phyloP scores from a whole-genome alignment of 2,797 vertebrate genomes.

The Falco novaeseelandiae region DNA sequence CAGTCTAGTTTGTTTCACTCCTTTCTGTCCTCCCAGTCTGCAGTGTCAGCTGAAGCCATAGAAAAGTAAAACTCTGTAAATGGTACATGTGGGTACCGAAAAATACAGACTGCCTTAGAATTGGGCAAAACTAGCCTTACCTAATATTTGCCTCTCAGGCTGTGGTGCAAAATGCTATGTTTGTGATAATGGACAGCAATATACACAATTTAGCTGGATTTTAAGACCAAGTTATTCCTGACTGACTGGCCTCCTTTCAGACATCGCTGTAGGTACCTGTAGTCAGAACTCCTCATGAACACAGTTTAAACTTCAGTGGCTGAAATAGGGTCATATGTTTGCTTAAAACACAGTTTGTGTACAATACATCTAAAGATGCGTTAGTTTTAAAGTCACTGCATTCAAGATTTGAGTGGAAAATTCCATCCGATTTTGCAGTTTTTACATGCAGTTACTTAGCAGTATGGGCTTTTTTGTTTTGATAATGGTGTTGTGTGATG shows the following conservation, averaged over 20 bases:
- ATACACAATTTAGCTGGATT: not conserved
- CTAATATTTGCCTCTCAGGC: not conserved
- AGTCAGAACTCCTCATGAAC: not conserved
- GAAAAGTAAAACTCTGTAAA: not conserved
- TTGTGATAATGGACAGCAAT: not conserved
- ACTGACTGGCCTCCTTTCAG: not conserved
- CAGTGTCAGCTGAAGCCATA: not conserved
- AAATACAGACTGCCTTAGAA: not conserved
- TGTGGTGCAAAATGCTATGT: not conserved
- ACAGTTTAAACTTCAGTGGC: not conserved
- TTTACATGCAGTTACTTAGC: not conserved
- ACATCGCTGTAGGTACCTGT: not conserved
- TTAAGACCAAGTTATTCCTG: not conserved
- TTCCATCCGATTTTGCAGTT: not conserved
- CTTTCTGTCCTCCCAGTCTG: not conserved
- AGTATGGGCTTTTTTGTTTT: not conserved
- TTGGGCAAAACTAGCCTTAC: not conserved
- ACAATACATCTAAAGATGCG: not conserved
- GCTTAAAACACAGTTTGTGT: not conserved
- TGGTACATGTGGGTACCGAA: accelerated
- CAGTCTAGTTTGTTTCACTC: not conserved
- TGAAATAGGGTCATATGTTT: not conserved
- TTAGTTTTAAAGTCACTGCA: not conserved
- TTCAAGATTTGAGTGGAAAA: not conserved
- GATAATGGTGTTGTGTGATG: not conserved